A percentile compares a stretch with the other conserved stretches of the same genome.
Evolutionary conservation across 1,140 invertebrate species (phyloP).

Genomic region (Pararge aegeria): DNA sequence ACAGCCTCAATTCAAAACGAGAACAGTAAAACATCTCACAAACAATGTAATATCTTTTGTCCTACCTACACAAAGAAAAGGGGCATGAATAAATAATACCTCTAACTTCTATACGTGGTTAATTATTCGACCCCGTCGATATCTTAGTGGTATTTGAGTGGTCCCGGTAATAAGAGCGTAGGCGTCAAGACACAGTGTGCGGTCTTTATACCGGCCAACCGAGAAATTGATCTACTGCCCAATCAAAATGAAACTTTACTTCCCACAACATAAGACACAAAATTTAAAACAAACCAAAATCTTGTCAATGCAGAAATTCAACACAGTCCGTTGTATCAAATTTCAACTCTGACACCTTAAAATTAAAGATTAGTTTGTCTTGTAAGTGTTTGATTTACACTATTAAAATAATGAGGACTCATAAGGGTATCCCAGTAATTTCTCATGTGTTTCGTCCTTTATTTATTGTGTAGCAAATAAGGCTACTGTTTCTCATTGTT

Average conservation of each 20-base stretch:
- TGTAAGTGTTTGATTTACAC: constrained; percentile 42
- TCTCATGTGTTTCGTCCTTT: constrained; percentile 67
- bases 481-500: constrained; percentile 54
- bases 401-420: constrained; percentile 71
- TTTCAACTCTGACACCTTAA: constrained; percentile 24
- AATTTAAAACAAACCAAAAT: constrained; percentile 22
- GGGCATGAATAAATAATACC: constrained; percentile 13
- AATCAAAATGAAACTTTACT: constrained; percentile 31
- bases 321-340: constrained; percentile 11
- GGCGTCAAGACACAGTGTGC: constrained; percentile 55
- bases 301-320: constrained; percentile 42
- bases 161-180: constrained; percentile 40
- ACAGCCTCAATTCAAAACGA: not conserved
- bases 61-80: not conserved
- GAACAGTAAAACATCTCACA: not conserved
- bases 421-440: constrained; percentile 67
- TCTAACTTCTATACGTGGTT: constrained; percentile 27
- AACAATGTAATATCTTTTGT: not conserved
- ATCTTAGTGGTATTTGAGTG: constrained; percentile 33
- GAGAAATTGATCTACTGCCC: constrained; percentile 27
- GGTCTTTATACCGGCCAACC: constrained; percentile 53
- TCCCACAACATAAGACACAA: constrained; percentile 23
- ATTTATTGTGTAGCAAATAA: constrained; percentile 66
- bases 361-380: constrained; percentile 36
- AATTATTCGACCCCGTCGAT: constrained; percentile 49